Conservation (phyloP, 2,113 vertebrate genomes). For the Desmodus rotundus region DNA sequence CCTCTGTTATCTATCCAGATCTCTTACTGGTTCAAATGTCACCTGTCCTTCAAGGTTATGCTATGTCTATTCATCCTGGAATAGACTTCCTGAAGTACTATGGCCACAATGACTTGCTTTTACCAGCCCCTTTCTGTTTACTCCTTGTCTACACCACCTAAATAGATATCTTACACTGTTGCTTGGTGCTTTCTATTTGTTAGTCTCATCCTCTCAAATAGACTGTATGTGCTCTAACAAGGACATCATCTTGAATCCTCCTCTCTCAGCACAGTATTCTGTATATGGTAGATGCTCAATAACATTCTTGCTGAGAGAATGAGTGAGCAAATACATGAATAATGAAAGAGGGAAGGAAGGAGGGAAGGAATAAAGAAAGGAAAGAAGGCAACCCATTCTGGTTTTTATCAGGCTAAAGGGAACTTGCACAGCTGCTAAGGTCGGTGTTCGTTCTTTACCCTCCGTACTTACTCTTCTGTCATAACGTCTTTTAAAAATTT, state of each 20-base stretch:
- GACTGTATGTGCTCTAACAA: neutral
- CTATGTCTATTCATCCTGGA: neutral
- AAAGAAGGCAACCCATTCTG: neutral
- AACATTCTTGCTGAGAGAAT: neutral
- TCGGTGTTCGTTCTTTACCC: neutral
- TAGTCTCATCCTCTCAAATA: neutral
- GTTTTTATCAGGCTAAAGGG: neutral
- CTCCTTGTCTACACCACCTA: neutral
- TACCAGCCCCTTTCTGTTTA: neutral
- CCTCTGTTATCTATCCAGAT: neutral
- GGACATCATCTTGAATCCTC: neutral
- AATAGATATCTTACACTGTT: neutral
- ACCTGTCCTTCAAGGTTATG: neutral
- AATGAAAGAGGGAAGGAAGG: neutral
- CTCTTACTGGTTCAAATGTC: neutral
- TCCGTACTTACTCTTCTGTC: neutral
- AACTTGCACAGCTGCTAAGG: accelerated
- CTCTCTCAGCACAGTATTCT: neutral
- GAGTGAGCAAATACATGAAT: neutral
- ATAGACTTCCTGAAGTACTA: neutral
- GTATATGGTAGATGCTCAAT: neutral
- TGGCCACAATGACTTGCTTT: neutral
- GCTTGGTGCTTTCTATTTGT: neutral
- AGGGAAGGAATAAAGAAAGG: accelerated
- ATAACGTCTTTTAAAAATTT: neutral